Evolutionary conservation across 2,888 invertebrate genomes (phyloP).

Genomic region (Dryobotodes eremita): DNA sequence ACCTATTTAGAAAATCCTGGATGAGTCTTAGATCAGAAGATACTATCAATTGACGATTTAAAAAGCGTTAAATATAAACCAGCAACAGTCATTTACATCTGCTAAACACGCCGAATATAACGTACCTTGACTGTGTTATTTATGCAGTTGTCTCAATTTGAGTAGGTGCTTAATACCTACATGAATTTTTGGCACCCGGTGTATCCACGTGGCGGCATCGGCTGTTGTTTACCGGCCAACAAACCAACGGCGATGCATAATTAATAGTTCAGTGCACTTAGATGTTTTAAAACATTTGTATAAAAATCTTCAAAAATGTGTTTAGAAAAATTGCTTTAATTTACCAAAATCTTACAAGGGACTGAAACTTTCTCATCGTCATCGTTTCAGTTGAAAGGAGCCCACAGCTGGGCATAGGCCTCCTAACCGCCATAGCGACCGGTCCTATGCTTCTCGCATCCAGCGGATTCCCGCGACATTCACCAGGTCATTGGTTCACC

Average conservation of each 20-base stretch:
- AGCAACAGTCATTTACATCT: slow-evolving; percentile 17
- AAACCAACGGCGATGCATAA: slow-evolving; percentile 34
- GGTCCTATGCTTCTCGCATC: background rate
- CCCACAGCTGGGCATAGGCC: background rate
- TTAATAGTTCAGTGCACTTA: slow-evolving; percentile 53
- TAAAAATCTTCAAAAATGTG: background rate
- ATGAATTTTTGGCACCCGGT: slow-evolving; percentile 43
- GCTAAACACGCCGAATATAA: slow-evolving; percentile 16
- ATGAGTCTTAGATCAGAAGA: background rate
- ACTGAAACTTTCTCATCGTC: background rate
- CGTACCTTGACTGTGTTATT: slow-evolving; percentile 32
- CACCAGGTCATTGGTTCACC: background rate
- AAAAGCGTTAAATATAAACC: background rate
- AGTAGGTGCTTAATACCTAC: slow-evolving; percentile 11
- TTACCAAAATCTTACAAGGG: background rate
- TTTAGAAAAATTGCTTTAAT: background rate
- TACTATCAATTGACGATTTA: background rate
- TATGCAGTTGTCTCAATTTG: slow-evolving; percentile 38
- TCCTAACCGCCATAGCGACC: background rate
- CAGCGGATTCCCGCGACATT: background rate
- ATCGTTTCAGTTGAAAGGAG: background rate
- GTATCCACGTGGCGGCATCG: slow-evolving; percentile 37
- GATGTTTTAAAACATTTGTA: background rate
- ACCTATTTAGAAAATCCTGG: background rate
- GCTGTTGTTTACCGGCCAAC: slow-evolving; percentile 44